Percentiles rank a stretch among this genome's conserved stretches.
Conservation (phyloP, 2,888 invertebrate genomes). For the Metalampra italica region DNA sequence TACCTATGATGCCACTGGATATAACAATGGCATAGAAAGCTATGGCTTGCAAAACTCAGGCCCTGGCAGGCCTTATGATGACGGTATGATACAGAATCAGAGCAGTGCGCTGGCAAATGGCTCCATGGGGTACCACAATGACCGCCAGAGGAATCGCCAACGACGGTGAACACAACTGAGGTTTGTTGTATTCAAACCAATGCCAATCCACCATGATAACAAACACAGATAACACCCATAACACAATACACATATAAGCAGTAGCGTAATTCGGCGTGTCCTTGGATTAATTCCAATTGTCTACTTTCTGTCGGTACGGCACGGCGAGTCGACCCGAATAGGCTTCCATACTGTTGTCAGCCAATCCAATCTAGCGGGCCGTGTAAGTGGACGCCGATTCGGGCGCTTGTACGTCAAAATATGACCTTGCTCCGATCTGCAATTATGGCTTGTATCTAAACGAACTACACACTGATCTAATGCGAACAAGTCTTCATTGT, state of each 20-base stretch:
- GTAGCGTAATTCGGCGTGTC: too few species aligned
- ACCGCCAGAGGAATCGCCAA: conserved; percentile 74
- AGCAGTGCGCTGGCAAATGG: conserved; percentile 60
- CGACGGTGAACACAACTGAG: conserved; percentile 70
- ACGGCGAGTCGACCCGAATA: too few species aligned
- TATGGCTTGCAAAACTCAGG: conserved; percentile 57
- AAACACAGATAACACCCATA: conserved; percentile 23
- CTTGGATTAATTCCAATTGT: too few species aligned
- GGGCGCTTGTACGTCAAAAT: too few species aligned
- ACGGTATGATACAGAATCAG: conserved; percentile 43
- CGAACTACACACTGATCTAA: background rate
- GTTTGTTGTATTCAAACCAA: conserved; percentile 75
- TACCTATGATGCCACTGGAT: conserved; percentile 32
- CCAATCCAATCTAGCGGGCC: too few species aligned
- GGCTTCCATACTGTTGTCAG: too few species aligned
- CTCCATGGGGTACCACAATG: conserved; percentile 72
- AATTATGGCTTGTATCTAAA: too few species aligned
- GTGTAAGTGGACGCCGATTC: too few species aligned
- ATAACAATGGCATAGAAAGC: conserved; percentile 42
- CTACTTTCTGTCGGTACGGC: too few species aligned
- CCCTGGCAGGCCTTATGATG: conserved; percentile 51
- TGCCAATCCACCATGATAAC: conserved; percentile 61
- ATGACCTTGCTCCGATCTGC: too few species aligned
- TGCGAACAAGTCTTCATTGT: background rate
- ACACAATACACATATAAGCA: background rate